Evolutionary conservation across 2,888 invertebrate genomes (phyloP).

Genomic region (Dasysyrphus tricinctus): DNA sequence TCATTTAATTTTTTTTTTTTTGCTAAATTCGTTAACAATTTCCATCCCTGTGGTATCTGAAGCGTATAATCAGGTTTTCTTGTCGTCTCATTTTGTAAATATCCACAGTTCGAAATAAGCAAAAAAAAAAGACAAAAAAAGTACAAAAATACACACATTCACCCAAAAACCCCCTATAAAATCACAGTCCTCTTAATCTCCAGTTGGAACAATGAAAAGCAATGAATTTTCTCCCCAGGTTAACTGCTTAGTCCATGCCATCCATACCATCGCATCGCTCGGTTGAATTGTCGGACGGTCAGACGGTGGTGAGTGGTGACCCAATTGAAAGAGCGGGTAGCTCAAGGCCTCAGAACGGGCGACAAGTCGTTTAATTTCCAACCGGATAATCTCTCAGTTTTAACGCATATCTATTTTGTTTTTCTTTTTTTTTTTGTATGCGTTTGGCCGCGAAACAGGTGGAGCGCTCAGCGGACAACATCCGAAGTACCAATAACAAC

Average conservation of each 20-base stretch:
- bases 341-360: conserved; percentile 39
- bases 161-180: conserved; percentile 23
- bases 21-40: conserved; percentile 59
- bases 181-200: conserved; percentile 52
- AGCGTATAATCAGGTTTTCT: conserved; percentile 71
- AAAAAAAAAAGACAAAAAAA: background rate
- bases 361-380: conserved; percentile 74
- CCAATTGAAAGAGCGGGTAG: conserved; percentile 16
- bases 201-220: conserved; percentile 56
- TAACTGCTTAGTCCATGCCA: conserved; percentile 56
- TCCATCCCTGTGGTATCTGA: conserved; percentile 55
- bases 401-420: conserved; percentile 65
- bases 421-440: background rate
- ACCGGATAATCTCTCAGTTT: conserved; percentile 65
- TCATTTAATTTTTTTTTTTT: conserved; percentile 15
- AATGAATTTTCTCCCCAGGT: conserved; percentile 67
- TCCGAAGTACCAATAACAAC: conserved; percentile 53
- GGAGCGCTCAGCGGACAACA: conserved; percentile 22
- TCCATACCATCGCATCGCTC: background rate
- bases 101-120: conserved; percentile 17
- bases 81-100: conserved; percentile 54
- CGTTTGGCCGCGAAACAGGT: conserved; percentile 49
- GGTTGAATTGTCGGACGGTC: background rate
- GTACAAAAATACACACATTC: conserved; percentile 28
- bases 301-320: conserved; percentile 9